Evolutionary conservation across 2,113 vertebrate species (phyloP).

Genomic region (Calidris pugnax): DNA sequence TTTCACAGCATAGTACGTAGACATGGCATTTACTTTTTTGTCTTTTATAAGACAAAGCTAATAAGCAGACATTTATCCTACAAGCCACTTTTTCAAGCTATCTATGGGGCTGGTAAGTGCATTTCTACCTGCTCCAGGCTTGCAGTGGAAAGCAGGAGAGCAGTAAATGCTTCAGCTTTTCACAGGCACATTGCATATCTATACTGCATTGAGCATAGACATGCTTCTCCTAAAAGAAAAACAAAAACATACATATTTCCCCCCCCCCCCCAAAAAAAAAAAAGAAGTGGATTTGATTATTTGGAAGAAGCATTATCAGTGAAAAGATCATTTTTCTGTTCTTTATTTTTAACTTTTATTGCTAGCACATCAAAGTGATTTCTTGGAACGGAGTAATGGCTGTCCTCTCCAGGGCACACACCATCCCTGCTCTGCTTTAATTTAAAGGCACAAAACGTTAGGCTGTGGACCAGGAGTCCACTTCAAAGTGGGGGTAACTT

Average conservation of each 20-base stretch:
- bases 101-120: neutral
- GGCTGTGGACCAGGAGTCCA: neutral
- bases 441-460: neutral
- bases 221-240: neutral
- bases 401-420: neutral
- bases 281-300: neutral
- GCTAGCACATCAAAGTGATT: neutral
- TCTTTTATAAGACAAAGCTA: too few species aligned
- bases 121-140: neutral
- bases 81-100: neutral
- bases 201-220: neutral
- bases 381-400: neutral
- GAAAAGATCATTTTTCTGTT: neutral
- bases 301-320: neutral
- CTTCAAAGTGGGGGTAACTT: neutral
- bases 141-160: neutral
- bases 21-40: conserved; percentile 5
- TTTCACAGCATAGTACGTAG: neutral
- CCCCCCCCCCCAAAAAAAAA: too few species aligned
- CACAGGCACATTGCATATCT: too few species aligned
- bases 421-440: neutral
- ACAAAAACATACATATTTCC: neutral
- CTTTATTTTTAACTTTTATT: neutral
- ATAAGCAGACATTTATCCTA: neutral
- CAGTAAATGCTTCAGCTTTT: neutral